A percentile compares a stretch with the other conserved stretches of the same genome.
phyloP scores from a whole-genome alignment of 1,140 invertebrate species.

The Tetraneura akinire region DNA sequence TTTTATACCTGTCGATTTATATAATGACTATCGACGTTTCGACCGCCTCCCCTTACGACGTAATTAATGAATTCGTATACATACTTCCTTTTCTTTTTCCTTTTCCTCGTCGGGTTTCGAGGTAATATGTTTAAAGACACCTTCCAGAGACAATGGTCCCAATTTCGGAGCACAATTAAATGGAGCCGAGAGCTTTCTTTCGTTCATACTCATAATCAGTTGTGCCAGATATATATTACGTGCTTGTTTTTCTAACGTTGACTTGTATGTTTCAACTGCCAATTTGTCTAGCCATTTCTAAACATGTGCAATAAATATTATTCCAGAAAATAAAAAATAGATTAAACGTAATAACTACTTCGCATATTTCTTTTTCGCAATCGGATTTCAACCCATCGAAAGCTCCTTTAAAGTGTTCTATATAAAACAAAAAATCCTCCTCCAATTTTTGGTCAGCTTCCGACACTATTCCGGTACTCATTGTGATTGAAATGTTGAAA shows the following conservation, averaged over 20 bases:
- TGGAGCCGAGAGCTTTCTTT: not conserved
- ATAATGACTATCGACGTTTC: too few species aligned
- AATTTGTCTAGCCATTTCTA: slow-evolving; percentile 37
- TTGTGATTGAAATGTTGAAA: too few species aligned
- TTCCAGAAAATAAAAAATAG: too few species aligned
- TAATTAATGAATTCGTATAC: not conserved
- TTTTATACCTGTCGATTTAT: too few species aligned
- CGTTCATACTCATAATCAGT: slow-evolving; percentile 4
- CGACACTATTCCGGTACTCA: too few species aligned
- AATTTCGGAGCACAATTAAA: not conserved
- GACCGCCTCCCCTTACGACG: too few species aligned
- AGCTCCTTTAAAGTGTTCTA: not conserved
- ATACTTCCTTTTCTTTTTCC: slow-evolving; percentile 15
- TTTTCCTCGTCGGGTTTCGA: not conserved
- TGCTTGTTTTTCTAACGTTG: not conserved
- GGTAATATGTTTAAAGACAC: not conserved
- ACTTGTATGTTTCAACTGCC: not conserved
- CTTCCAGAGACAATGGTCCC: not conserved
- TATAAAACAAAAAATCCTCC: slow-evolving; percentile 20
- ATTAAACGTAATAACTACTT: not conserved
- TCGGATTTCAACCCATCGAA: not conserved
- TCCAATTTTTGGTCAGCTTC: not conserved
- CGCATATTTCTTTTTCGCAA: slow-evolving; percentile 24
- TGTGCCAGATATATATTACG: slow-evolving; percentile 32
- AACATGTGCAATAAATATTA: not conserved